These are phyloP conservation scores for Candoia aspera DNA, from an alignment of 2,113 vertebrate species.

Conservation along the genomic window DNA sequence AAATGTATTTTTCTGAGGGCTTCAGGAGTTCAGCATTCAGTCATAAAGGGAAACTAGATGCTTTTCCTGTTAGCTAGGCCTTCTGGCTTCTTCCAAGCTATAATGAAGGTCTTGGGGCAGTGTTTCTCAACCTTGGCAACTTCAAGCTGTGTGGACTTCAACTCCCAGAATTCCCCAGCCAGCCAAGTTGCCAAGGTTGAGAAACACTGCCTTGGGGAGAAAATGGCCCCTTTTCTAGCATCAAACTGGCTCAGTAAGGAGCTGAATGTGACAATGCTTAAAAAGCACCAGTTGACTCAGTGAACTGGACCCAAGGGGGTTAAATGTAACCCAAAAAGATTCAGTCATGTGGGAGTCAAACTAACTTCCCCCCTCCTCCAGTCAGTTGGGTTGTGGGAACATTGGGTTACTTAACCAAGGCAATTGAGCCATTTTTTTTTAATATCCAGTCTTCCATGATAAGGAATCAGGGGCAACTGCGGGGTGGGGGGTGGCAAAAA, in stretches of 20 bases:
- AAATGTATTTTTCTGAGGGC: neutral
- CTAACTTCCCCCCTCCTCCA: neutral
- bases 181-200: no score
- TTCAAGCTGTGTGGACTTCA: no score
- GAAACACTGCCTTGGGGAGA: neutral
- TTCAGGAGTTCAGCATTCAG: neutral
- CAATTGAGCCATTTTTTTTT: no score
- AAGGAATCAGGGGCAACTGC: no score
- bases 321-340: neutral
- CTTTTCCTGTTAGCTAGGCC: neutral
- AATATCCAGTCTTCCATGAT: no score
- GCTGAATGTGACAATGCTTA: neutral
- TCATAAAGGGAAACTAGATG: neutral
- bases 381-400: no score
- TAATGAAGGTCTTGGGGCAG: neutral
- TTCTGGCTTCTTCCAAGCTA: neutral
- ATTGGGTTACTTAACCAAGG: no score
- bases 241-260: neutral
- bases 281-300: neutral
- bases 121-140: no score
- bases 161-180: no score
- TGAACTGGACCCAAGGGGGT: neutral
- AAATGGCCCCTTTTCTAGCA: no score
- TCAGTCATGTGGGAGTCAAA: neutral
- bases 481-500: no score